Conservation (phyloP, 2,888 invertebrate genomes). For the Coelinius sp. region DNA sequence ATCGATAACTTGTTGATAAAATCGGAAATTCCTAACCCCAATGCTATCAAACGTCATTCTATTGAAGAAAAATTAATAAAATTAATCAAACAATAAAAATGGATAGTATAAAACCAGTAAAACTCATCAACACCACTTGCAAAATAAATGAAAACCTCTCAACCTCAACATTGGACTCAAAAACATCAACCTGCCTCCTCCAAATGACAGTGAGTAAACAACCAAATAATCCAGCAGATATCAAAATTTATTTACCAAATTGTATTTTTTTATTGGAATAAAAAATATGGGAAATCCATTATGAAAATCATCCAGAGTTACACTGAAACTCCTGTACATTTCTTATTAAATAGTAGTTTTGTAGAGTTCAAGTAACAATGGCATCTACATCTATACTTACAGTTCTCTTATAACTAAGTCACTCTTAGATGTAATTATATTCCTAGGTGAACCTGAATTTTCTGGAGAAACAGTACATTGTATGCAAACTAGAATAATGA, state of each 20-base stretch:
- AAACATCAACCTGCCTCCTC: slow-evolving; percentile 47
- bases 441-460: not conserved
- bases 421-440: not conserved
- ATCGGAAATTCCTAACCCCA: slow-evolving; percentile 27
- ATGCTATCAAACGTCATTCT: not conserved
- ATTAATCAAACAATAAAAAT: slow-evolving; percentile 22
- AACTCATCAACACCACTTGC: slow-evolving; percentile 48
- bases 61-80: slow-evolving; percentile 7
- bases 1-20: not conserved
- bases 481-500: not conserved
- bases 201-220: slow-evolving; percentile 47
- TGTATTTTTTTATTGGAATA: not conserved
- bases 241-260: not conserved
- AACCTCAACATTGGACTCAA: slow-evolving; percentile 43
- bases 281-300: not conserved
- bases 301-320: not conserved
- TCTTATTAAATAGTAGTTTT: not conserved
- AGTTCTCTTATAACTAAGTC: not conserved
- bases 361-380: not conserved
- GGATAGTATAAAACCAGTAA: slow-evolving; percentile 43
- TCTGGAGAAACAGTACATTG: not conserved
- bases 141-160: slow-evolving; percentile 49
- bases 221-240: not conserved
- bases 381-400: not conserved
- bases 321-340: not conserved